A percentile compares a stretch with the other conserved stretches of the same genome.
Conservation (phyloP, 2,888 invertebrate species). For the Portevinia maculata region DNA sequence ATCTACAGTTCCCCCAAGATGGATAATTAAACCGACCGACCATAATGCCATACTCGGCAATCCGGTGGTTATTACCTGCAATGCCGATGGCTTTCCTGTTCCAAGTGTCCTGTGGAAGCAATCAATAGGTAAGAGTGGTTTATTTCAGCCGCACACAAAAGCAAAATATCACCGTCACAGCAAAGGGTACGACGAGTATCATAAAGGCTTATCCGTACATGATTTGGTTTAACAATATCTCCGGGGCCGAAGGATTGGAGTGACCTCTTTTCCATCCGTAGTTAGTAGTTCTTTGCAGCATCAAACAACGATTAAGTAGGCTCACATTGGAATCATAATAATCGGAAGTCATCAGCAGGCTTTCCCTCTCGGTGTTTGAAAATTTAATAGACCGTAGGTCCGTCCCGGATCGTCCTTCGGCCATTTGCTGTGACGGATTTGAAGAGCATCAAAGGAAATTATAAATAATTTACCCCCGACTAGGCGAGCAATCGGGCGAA, state of each 20-base stretch:
- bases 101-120: conserved; percentile 85
- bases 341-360: too few relatives aligned
- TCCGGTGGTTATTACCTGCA: conserved; percentile 87
- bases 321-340: too few relatives aligned
- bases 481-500: conserved; percentile 83
- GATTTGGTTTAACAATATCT: too few relatives aligned
- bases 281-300: too few relatives aligned
- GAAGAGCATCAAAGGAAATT: neutral
- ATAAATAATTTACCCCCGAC: neutral
- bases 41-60: conserved; percentile 89
- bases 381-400: too few relatives aligned
- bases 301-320: too few relatives aligned
- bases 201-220: too few relatives aligned
- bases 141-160: neutral
- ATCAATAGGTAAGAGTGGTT: conserved; percentile 83
- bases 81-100: conserved; percentile 89
- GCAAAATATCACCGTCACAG: neutral
- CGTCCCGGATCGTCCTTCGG: too few relatives aligned
- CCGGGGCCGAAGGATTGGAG: too few relatives aligned
- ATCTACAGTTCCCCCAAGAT: conserved; percentile 89
- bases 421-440: neutral
- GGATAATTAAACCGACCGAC: conserved; percentile 89
- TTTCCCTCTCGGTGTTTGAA: too few relatives aligned
- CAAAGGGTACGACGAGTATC: neutral
- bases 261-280: too few relatives aligned